Evolutionary conservation across 2,113 vertebrate species (phyloP), one percentile per base, ranked within the genome.

Genomic region (Indicator indicator): DNA sequence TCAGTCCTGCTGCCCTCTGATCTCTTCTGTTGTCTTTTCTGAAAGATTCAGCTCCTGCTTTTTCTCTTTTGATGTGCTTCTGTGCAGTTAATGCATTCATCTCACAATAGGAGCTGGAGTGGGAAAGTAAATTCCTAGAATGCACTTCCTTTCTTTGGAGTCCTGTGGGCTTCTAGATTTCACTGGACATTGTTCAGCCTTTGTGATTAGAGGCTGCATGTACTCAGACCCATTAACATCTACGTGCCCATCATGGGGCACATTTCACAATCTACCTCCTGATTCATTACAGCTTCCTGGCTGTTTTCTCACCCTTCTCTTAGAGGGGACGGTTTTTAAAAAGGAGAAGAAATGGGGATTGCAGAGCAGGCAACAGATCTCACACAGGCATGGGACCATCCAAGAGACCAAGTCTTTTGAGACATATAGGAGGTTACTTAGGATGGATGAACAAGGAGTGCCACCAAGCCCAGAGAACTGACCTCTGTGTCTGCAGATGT

Each of bases 181-280:
- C 54, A 10, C 0, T 62, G 76, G 75, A n/a, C 19, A 0, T 64
- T 56, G 40, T 33, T 67, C 73, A 71, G 32, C 38, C 83, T 67
- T 77, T 32, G 20, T 44, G 20, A 9, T 28, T 68, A 80, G 52
- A 86, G 40, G n/a, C 19, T 50, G 46, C 40, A 19, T 3, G 0
- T 65, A 16, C 36, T 19, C 65, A 38, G 26, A 30, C 9, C 33
- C 1, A 0, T 62, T 30, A 10, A 40, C 55, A 55, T 42, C 50
- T 7, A 5, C 30, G 0, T 36, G 20, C 6, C 38, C 50, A 8
- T 54, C 2, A 0, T 23, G 36, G 42, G n/a, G 30, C 2, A 23
- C 0, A 17, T 58, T 68, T 52, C 42, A 62, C 16, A 52, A 3
- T 17, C 54, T 16, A 2, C 60, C 9, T 86, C 54, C 76, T 55